A percentile compares a stretch with the other conserved stretches of the same genome.
Conservation (phyloP, 2,797 vertebrate species). For the Poeciliopsis presidionis region DNA sequence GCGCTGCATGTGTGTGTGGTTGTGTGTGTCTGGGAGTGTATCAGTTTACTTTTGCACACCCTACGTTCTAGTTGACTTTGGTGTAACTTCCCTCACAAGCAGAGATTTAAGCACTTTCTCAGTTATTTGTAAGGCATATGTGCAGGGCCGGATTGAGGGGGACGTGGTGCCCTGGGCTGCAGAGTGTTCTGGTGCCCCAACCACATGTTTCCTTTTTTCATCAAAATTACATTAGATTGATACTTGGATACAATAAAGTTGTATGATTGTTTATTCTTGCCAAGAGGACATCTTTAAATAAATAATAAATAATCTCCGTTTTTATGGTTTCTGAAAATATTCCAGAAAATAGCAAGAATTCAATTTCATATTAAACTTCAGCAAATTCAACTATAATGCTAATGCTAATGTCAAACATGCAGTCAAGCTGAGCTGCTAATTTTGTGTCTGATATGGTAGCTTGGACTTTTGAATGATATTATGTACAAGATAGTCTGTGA, state of each 20-base stretch:
- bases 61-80: constrained; percentile 62
- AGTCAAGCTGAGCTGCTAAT: neutral
- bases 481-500: neutral
- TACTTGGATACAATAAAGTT: neutral
- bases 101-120: constrained; percentile 40
- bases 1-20: constrained; percentile 39
- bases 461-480: neutral
- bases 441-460: neutral
- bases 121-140: constrained; percentile 34
- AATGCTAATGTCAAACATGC: neutral
- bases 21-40: neutral
- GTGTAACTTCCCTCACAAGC: constrained; percentile 5
- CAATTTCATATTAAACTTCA: neutral
- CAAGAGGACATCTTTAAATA: neutral
- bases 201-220: neutral
- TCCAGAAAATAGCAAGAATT: neutral
- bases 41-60: constrained; percentile 11
- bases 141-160: neutral
- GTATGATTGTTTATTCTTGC: neutral
- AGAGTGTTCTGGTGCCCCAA: neutral
- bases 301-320: neutral
- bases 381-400: neutral
- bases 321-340: neutral
- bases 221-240: neutral
- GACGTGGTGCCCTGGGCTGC: neutral